A percentile compares a stretch with the other conserved stretches of the same genome.
These are phyloP conservation scores for Hydropsyche tenuis DNA, from an alignment of 1,140 invertebrate genomes.

Conservation along the genomic window DNA sequence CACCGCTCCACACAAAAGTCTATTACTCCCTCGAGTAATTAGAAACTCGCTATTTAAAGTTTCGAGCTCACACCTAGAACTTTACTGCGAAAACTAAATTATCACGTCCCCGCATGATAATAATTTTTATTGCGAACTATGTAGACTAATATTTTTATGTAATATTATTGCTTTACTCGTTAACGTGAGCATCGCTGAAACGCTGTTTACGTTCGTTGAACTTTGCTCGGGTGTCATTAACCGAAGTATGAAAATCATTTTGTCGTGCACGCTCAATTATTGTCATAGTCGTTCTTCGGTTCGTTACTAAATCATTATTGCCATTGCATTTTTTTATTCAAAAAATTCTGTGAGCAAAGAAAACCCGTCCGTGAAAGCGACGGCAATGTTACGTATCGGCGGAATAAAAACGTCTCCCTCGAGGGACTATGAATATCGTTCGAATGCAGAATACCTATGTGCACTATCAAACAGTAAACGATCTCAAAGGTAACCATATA, in stretches of 20 bases:
- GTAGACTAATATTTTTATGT: too few species aligned
- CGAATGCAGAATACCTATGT: too few species aligned
- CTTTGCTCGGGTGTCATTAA: neutral
- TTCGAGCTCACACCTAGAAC: neutral
- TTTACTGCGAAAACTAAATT: neutral
- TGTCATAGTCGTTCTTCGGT: neutral
- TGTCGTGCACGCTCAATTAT: constrained; percentile 24
- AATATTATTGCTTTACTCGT: neutral
- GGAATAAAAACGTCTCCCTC: too few species aligned
- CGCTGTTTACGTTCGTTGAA: constrained; percentile 13
- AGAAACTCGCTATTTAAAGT: neutral
- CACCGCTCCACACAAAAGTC: constrained; percentile 6
- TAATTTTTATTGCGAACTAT: neutral
- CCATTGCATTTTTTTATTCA: neutral
- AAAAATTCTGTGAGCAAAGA: too few species aligned
- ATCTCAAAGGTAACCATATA: too few species aligned
- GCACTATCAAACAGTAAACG: too few species aligned
- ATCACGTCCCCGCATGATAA: neutral
- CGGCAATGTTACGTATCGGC: too few species aligned
- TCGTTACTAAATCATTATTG: constrained; percentile 6
- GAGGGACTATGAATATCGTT: too few species aligned
- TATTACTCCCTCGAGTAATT: constrained; percentile 18
- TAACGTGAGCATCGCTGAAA: neutral
- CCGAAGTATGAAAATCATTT: constrained; percentile 27
- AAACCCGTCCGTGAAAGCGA: too few species aligned